Percentiles rank a stretch among this genome's conserved stretches.
phyloP scores from a whole-genome alignment of 2,888 invertebrate genomes.

The Calameuta filiformis region DNA sequence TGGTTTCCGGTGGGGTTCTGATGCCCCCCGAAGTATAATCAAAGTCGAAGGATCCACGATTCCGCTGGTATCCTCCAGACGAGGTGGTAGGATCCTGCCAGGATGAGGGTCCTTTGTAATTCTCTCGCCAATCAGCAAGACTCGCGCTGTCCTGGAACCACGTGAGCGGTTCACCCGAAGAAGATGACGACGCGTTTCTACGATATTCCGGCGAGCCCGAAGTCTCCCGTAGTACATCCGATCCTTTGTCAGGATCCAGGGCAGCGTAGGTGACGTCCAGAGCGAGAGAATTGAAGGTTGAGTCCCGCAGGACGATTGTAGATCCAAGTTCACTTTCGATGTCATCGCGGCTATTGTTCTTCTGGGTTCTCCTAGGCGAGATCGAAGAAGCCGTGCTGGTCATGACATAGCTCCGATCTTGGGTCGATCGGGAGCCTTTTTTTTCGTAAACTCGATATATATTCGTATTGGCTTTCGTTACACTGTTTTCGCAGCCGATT shows the following conservation, averaged over 20 bases:
- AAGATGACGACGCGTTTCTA: conserved; percentile 6
- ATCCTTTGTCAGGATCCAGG: not conserved
- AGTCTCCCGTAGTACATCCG: not conserved
- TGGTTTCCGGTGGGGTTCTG: not conserved
- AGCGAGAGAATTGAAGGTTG: conserved; percentile 53
- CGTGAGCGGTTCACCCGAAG: not conserved
- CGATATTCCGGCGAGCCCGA: not conserved
- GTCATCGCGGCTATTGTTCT: conserved; percentile 6
- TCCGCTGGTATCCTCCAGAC: not conserved
- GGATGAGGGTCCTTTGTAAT: not conserved
- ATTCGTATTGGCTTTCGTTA: not conserved
- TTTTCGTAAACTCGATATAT: not conserved
- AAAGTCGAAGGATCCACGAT: not conserved
- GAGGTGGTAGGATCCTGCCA: not conserved
- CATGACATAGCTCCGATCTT: conserved; percentile 40
- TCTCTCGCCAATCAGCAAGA: not conserved
- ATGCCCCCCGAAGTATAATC: not conserved
- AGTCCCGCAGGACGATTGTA: conserved; percentile 38
- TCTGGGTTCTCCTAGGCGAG: not conserved
- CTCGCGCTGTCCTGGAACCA: not conserved
- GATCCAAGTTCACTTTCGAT: conserved; percentile 19
- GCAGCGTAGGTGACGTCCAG: conserved; percentile 53
- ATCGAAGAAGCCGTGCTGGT: conserved; percentile 26
- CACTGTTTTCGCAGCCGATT: not conserved
- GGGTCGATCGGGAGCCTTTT: conserved; percentile 13